Percentiles rank a stretch among this genome's conserved stretches.
These are phyloP conservation scores for Leptinotarsa juncta DNA, from an alignment of 2,888 invertebrate genomes.

Conservation along the genomic window DNA sequence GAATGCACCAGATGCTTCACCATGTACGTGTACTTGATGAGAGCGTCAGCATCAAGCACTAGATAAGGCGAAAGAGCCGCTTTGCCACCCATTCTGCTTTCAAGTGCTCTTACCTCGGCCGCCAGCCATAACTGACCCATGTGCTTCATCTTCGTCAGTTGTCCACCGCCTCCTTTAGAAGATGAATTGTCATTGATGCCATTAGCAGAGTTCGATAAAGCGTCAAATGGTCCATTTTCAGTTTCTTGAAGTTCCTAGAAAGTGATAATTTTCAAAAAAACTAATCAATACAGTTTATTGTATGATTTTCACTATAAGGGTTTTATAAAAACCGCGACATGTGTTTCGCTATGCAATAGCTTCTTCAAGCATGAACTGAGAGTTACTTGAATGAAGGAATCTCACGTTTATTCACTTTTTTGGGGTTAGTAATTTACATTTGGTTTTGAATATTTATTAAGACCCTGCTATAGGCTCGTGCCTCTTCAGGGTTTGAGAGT, in stretches of 20 bases:
- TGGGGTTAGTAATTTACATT: too few relatives aligned
- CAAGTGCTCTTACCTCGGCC: constrained; percentile 82
- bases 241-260: constrained; percentile 49
- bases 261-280: background rate
- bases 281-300: too few relatives aligned
- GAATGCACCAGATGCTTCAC: constrained; percentile 87
- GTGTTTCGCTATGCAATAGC: too few relatives aligned
- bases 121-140: constrained; percentile 92
- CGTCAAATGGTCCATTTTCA: constrained; percentile 42
- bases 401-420: too few relatives aligned
- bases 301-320: too few relatives aligned
- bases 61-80: constrained; percentile 83
- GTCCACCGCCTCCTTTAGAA: constrained; percentile 52
- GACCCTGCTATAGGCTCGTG: too few relatives aligned
- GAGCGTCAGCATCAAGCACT: constrained; percentile 86
- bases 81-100: constrained; percentile 73
- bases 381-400: too few relatives aligned
- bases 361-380: too few relatives aligned
- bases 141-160: constrained; percentile 77
- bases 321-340: too few relatives aligned
- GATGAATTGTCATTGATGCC: constrained; percentile 8
- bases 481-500: too few relatives aligned
- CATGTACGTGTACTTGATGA: constrained; percentile 80
- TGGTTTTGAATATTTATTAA: too few relatives aligned
- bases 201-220: constrained; percentile 28